Evolutionary conservation across 2,113 vertebrate genomes (phyloP), one percentile per base, ranked within the genome.

Genomic region (Mormyrus lacerda): DNA sequence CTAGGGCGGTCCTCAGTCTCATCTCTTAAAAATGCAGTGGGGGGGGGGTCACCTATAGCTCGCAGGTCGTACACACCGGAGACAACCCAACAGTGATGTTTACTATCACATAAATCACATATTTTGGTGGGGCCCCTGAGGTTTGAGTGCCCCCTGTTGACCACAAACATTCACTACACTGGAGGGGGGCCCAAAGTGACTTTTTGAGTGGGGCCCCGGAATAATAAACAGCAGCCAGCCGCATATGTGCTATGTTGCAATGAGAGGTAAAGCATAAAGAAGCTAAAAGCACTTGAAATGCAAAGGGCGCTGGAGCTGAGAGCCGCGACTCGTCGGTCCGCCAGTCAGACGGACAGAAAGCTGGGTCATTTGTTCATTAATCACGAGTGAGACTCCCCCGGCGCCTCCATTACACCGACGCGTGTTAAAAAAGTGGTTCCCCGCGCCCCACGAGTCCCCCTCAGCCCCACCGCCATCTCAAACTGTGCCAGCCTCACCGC

Each of bases 1-100:
- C 94, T 94, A 42, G 35, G 73, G 73, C 35, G 35, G 95, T 91
- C 10, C 10, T 27, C 27, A 69, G n/a, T 69, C 61, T 69, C 61
- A 27, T 31, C 10, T 69, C 31, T 42, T 42, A 17, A 79, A 79
- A 79, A 79, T 79, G 15, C 73, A 79, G 35, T 79, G 73, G 35
- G 50, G n/a, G 24, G n/a, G 61, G n/a, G 9, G 61, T 27, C 27
- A 69, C 27, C 61, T 27, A 19, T 69, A 65, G 35, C 35, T 8
- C 0, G 2, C 73, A 42, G 73, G 13, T 79, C 35, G 13, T 39
- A 19, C 31, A 79, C 15, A 42, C 31, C 5, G 19, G 73, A 19
- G 10, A 31, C 27, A 69, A 69, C 61, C 27, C 58, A 27, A 27
- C 24, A 65, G 58, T 3, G 9, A 10, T 65, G 58, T 65, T 65